Base-by-base conservation (phyloP, 1,140 invertebrate species). In the Oncopodura yosiiana region DNA sequence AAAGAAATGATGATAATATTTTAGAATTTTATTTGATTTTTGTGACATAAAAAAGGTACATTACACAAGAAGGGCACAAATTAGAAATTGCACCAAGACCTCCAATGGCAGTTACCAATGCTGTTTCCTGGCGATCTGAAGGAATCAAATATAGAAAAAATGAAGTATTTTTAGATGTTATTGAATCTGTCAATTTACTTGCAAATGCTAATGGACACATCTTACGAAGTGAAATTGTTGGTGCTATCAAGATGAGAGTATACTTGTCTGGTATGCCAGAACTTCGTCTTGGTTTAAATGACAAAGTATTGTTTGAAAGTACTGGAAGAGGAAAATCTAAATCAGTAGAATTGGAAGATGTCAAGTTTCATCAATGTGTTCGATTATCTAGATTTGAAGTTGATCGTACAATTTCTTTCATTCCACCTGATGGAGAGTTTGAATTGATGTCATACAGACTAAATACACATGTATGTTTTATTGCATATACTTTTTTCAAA, bases 201-300 rank as follows among this genome's bases (percentile, higher is more conserved):
- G 94, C 94, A 0, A 98, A 96, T 75, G 91, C 92, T 1, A 97
- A 94, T 75, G 95, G 94, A 1, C 97, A 95, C 76, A 94, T 99
- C 2, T 70, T 99, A 14, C 80, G 93, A 41, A 97, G 92, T 73
- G 96, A 99, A 73, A 99, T 99, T 62, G 93, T 98, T 18, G 96
- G 96, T 38, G 88, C 91, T 21, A 97, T 99, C 39, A 98, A 97
- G 75, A 99, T 99, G 95, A 77, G 95, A 57, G 95, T 98, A 0
- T 98, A 97, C 69, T 70, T 99, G 6, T 95, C 91, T 12, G 96
- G 96, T n/a, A 99, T 99, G 96, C 96, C 96, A 1, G 96, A 99
- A 72, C 70, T 99, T n/a, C 77, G 95, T 24, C 75, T 99, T 19
- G 96, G 96, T 0, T 75, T 99, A 0, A 99, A 99, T 70, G 96